Base-by-base conservation (phyloP, 30 jellyfish, hydroid and myxozoan species). In the Rhopilema esculentum region DNA sequence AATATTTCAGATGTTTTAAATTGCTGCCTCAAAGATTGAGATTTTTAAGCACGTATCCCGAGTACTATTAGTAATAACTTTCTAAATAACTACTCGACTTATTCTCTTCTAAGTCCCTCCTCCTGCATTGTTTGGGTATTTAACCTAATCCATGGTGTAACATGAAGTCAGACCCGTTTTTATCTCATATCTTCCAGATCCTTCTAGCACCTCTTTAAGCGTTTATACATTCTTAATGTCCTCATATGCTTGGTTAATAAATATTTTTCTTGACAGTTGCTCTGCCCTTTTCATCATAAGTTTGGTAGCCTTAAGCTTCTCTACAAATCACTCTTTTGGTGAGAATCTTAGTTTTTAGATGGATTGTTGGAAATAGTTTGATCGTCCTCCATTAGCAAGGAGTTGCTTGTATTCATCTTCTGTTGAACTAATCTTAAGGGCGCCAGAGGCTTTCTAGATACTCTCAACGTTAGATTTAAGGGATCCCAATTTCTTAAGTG, bases 401-500 rank as follows among this genome's bases (percentile, higher is more conserved):
- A 12, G 57, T 40, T 40, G 57, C 57, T 12, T 2, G 12, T 40
- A 6, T 40, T 6, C 12, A 40, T 6, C 57, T 12, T 40, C 57
- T 40, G 9, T 40, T 2, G 9, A 40, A 40, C 70, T 73, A 30
- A 73, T 73, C 84, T 67, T 24, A 30, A 23, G 8, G 84, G 84
- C 84, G 84, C 84, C 84, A 20, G 12, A 1, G 20, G 70, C 21
- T 48, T 73, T 63, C 72, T 40, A 12, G 9, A 40, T 40, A 40
- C 12, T 40, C 57, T 40, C 57, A 12, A 40, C 57, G 6, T 40
- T 12, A 40, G 12, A 40, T 40, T 40, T 40, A 2, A n/a, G n/a
- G n/a, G n/a, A n/a, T n/a, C n/a, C n/a, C n/a, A n/a, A n/a, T n/a
- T n/a, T n/a, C n/a, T n/a, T n/a, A n/a, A n/a, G n/a, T n/a, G n/a